phyloP scores from a whole-genome alignment of 2,113 vertebrate genomes.

The Entelurus aequoreus region DNA sequence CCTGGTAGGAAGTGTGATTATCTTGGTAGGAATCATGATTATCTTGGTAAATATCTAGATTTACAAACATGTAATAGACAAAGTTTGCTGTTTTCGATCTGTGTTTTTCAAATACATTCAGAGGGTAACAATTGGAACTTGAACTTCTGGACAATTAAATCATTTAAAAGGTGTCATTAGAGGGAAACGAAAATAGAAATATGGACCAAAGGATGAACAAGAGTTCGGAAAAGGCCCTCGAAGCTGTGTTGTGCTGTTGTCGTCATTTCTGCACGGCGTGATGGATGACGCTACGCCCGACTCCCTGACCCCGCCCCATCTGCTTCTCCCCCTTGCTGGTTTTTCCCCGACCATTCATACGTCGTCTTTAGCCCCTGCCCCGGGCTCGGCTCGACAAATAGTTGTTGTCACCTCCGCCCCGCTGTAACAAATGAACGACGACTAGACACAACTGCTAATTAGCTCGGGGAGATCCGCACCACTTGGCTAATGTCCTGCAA shows the following conservation, averaged over 20 bases:
- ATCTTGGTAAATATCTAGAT: no score
- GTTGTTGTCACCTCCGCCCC: conserved; percentile 61
- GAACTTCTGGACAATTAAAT: no score
- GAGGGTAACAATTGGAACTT: no score
- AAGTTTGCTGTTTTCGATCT: no score
- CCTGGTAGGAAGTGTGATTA: no score
- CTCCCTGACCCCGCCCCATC: conserved; percentile 54
- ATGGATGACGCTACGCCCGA: conserved; percentile 60
- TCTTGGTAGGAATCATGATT: no score
- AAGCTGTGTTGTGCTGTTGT: not conserved
- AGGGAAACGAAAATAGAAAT: no score
- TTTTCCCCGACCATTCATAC: conserved; percentile 26
- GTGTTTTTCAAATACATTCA: no score
- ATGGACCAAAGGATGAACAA: no score
- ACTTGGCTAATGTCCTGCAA: not conserved
- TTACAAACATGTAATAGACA: no score
- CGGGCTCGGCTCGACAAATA: conserved; percentile 49
- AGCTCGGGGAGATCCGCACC: conserved; percentile 36
- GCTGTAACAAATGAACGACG: conserved; percentile 68
- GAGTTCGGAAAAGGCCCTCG: no score
- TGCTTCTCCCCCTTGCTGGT: conserved; percentile 31
- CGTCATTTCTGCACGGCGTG: conserved; percentile 16
- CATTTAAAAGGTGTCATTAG: no score
- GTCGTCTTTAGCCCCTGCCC: conserved; percentile 46
- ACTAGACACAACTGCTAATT: conserved; percentile 68